These are phyloP conservation scores for Stegostoma tigrinum DNA, from an alignment of 2,113 vertebrate species.

Conservation along the genomic window DNA sequence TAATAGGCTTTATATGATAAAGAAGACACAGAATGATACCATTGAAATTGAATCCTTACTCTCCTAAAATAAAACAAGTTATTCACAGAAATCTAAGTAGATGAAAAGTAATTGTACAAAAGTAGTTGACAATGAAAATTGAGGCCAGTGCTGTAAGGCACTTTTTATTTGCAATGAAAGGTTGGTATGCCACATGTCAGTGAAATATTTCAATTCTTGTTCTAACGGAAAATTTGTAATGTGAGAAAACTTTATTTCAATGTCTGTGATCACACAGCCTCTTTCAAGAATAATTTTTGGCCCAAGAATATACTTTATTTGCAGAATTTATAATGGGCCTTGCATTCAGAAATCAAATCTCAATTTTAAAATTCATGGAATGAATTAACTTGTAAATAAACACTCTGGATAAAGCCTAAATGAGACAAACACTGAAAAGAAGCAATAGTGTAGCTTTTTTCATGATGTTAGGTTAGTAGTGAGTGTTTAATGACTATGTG, in stretches of 20 bases:
- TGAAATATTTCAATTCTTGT: background rate
- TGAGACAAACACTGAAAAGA: background rate
- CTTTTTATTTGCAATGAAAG: background rate
- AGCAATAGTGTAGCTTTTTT: background rate
- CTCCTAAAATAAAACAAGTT: background rate
- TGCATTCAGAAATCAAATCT: background rate
- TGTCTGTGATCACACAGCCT: background rate
- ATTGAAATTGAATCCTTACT: background rate
- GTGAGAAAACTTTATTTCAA: background rate
- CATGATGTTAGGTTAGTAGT: background rate
- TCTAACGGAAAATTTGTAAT: background rate
- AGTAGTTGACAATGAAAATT: background rate
- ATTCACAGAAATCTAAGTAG: background rate
- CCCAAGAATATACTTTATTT: too few relatives aligned
- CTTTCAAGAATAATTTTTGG: background rate
- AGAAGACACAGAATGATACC: background rate
- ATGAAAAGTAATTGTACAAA: background rate
- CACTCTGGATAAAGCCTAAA: background rate
- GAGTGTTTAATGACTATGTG: background rate
- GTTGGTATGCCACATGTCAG: background rate
- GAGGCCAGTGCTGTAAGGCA: background rate
- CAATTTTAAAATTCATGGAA: background rate
- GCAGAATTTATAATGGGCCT: too few relatives aligned
- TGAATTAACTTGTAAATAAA: background rate
- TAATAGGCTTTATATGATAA: background rate